Evolutionary conservation across 2,888 invertebrate genomes (phyloP).

Genomic region (Acleris literana): DNA sequence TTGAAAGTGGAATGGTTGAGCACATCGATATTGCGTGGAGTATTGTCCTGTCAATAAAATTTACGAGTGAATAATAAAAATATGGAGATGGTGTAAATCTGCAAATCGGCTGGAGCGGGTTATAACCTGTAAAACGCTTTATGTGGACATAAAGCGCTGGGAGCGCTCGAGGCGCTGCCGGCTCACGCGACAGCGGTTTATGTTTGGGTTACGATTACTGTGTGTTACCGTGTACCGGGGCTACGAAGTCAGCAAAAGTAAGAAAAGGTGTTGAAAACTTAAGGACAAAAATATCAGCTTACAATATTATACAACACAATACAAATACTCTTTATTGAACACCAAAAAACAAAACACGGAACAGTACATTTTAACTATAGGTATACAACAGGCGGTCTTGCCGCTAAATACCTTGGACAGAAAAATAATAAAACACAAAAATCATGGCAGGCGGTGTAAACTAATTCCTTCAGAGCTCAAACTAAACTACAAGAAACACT

Average conservation of each 20-base stretch:
- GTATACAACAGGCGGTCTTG: too few relatives aligned
- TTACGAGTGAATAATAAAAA: slow-evolving; percentile 24
- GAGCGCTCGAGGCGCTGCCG: slow-evolving; percentile 3
- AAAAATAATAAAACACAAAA: too few relatives aligned
- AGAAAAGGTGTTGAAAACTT: neutral
- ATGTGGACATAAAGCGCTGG: slow-evolving; percentile 18
- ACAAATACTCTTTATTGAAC: too few relatives aligned
- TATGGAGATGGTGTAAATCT: slow-evolving; percentile 31
- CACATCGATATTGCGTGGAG: slow-evolving; percentile 12
- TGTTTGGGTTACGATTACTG: slow-evolving; percentile 6
- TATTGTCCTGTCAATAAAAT: slow-evolving; percentile 21
- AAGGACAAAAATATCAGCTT: too few relatives aligned
- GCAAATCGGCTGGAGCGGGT: slow-evolving; percentile 16
- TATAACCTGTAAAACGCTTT: slow-evolving; percentile 31
- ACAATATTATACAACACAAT: too few relatives aligned
- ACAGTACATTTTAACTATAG: too few relatives aligned
- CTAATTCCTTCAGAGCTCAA: too few relatives aligned
- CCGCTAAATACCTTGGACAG: too few relatives aligned
- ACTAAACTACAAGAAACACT: too few relatives aligned
- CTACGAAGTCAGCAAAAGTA: slow-evolving; percentile 2
- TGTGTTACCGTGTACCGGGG: slow-evolving; percentile 8
- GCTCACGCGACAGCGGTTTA: slow-evolving; percentile 1
- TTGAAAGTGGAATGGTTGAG: slow-evolving; percentile 13
- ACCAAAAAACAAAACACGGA: too few relatives aligned
- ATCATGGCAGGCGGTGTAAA: too few relatives aligned